These are phyloP conservation scores for Apamea epomidion DNA, from an alignment of 2,888 invertebrate genomes.

Conservation along the genomic window DNA sequence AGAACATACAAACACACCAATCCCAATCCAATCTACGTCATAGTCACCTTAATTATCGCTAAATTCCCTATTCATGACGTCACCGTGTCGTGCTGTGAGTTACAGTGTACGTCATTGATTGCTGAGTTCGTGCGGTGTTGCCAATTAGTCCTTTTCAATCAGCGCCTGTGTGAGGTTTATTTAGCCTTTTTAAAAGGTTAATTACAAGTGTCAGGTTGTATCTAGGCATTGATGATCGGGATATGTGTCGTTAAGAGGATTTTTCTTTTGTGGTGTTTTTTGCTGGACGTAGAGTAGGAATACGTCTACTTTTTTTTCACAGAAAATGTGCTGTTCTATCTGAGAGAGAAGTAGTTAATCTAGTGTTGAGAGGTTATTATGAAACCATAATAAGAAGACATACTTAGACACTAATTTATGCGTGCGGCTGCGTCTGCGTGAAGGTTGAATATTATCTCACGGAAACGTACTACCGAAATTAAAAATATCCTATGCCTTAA, in stretches of 20 bases:
- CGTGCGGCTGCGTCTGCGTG: neutral
- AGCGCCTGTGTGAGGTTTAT: conserved; percentile 58
- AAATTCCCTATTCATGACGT: conserved; percentile 71
- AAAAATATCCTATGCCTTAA: no score
- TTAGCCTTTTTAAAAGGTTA: conserved; percentile 55
- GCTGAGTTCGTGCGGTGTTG: conserved; percentile 70
- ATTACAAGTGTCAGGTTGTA: conserved; percentile 25
- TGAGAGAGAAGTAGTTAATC: neutral
- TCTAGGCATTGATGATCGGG: neutral
- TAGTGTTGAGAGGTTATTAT: neutral
- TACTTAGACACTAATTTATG: neutral
- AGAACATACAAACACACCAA: neutral
- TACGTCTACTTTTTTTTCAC: neutral
- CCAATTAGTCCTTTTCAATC: conserved; percentile 80
- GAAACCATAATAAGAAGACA: neutral
- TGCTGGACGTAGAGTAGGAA: no score
- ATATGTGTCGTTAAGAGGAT: neutral
- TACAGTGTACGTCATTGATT: conserved; percentile 74
- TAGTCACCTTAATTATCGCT: conserved; percentile 71
- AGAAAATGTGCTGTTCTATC: neutral
- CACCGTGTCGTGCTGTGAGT: conserved; percentile 62
- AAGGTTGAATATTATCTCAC: neutral
- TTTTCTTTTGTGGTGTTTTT: neutral
- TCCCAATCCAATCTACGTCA: conserved; percentile 21
- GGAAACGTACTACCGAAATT: neutral